These are phyloP conservation scores for Oncopeltus fasciatus DNA, from an alignment of 1,140 invertebrate species.

Conservation along the genomic window DNA sequence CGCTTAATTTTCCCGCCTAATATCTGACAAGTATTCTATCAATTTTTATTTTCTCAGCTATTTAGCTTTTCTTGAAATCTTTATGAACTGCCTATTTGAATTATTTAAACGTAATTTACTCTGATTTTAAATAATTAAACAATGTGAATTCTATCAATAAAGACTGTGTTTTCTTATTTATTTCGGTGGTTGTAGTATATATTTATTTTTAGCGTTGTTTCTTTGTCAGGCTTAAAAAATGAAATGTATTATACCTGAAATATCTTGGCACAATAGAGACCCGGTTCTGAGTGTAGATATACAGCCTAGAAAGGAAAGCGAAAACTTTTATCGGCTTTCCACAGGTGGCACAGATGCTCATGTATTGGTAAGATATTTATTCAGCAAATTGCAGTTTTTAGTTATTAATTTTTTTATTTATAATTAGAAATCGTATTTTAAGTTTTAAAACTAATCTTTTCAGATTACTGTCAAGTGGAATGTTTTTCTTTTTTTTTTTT, in stretches of 20 bases:
- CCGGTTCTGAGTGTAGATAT: constrained; percentile 85
- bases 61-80: too few species aligned
- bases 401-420: neutral
- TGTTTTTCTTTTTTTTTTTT: neutral
- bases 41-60: too few species aligned
- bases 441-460: neutral
- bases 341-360: constrained; percentile 81
- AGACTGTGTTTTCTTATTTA: too few species aligned
- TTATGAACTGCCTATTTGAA: too few species aligned
- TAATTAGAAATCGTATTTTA: neutral
- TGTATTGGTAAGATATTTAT: constrained; percentile 54
- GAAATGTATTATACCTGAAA: constrained; percentile 91
- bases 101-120: too few species aligned
- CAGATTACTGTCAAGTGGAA: too few species aligned
- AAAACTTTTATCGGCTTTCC: constrained; percentile 59
- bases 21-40: too few species aligned
- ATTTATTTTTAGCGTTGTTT: too few species aligned
- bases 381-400: neutral
- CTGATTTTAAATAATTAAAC: too few species aligned
- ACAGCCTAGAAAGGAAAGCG: constrained; percentile 41
- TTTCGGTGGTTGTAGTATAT: too few species aligned
- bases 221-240: constrained; percentile 44
- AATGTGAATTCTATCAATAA: too few species aligned
- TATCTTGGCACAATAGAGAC: constrained; percentile 92
- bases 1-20: too few species aligned